phyloP scores from a whole-genome alignment of 2,797 vertebrate species.

The Xiphorhynchus erythropygius region DNA sequence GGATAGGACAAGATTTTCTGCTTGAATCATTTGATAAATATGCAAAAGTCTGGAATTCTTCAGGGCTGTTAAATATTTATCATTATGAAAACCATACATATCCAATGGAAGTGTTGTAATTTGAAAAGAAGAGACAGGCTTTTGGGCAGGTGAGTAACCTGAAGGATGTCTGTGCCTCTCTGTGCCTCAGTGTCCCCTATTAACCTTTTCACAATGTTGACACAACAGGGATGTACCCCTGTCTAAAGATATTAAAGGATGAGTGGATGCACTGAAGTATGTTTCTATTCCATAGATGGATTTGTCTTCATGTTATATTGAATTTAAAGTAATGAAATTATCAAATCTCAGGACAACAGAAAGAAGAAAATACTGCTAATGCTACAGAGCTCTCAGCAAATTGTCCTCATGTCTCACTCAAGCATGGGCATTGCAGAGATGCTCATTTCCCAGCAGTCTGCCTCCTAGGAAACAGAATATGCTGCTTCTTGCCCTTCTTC shows the following conservation, averaged over 20 bases:
- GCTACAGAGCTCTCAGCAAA: neutral
- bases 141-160: neutral
- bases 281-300: neutral
- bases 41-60: neutral
- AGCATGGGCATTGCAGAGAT: neutral
- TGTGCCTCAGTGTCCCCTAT: neutral
- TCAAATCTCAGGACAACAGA: neutral
- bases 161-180: neutral
- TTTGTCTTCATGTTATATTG: neutral
- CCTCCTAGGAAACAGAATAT: neutral
- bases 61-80: neutral
- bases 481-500: neutral
- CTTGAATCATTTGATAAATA: neutral
- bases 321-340: conserved; percentile 9
- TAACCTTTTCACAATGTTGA: neutral
- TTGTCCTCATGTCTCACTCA: neutral
- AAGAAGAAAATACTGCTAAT: conserved; percentile 14
- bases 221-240: neutral
- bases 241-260: neutral
- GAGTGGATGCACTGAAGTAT: neutral
- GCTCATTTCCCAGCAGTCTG: neutral
- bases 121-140: neutral
- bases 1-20: neutral
- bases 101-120: neutral
- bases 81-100: neutral